Evolutionary conservation across 2,888 invertebrate species (phyloP), one percentile per base, ranked within the genome.

Genomic region (Thera britannica): DNA sequence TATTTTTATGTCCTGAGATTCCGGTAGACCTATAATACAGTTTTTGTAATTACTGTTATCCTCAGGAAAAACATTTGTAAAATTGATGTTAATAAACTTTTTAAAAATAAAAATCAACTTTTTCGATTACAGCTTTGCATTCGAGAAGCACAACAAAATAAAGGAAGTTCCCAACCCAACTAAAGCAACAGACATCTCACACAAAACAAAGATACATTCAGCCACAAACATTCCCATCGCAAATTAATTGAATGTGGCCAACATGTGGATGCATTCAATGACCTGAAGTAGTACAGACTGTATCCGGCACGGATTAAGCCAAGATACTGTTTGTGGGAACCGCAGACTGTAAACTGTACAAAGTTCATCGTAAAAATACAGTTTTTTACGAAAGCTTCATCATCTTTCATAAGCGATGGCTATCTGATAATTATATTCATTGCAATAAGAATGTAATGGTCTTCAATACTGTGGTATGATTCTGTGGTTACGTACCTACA

Each of bases 121-220:
- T 52, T 54, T 54, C 9, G 35, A 11, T 44, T 57, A 51, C 41
- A 51, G 51, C 38, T 23, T 41, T 44, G 9, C 44, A 2, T 8
- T 41, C 34, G 41, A 52, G n/a, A 61, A 54, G 36, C 46, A 44
- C 35, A 61, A 54, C 54, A 55, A 60, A 65, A 60, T 56, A 48
- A 65, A 65, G 60, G 55, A 58, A 64, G 34, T 9, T 5, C 7
- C 5, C 12, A 23, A 44, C n/a, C 35, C 34, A 54, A 41, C 58
- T 56, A 56, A 63, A 56, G 51, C 59, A 65, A 56, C 52, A 49
- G 54, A 55, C 60, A 68, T 41, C 62, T 62, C 57, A 57, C 48
- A 58, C 61, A 41, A 60, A 70, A 75, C 74, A 75, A 70, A 71
- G 75, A 71, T 55, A 58, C 75, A 75, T 75, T 75, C 67, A 75